Percentiles rank a stretch among this genome's conserved stretches.
These are phyloP conservation scores for Austrofundulus limnaeus DNA, from an alignment of 2,113 vertebrate genomes.

Conservation along the genomic window DNA sequence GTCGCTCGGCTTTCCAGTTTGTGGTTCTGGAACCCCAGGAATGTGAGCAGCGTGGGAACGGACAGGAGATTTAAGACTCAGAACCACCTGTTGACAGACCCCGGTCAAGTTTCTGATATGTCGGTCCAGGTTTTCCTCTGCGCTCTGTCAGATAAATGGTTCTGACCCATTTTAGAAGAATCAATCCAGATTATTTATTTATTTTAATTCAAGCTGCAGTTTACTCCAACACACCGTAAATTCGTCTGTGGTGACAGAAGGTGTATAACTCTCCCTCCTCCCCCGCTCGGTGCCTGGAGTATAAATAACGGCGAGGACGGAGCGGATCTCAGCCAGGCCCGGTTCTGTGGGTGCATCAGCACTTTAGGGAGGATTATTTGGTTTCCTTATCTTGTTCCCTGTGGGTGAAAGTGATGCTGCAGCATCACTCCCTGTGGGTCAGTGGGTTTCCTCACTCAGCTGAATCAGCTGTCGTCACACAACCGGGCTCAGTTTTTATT, in stretches of 20 bases:
- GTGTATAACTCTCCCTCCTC: slow-evolving; percentile 56
- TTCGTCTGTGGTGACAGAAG: slow-evolving; percentile 37
- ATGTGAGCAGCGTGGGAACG: slow-evolving; percentile 26
- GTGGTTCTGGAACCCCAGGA: slow-evolving; percentile 50
- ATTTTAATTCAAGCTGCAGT: slow-evolving; percentile 45
- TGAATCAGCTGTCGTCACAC: slow-evolving; percentile 1
- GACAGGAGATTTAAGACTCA: slow-evolving; percentile 47
- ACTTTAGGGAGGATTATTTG: slow-evolving; percentile 43
- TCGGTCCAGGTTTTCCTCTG: not conserved
- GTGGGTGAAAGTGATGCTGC: slow-evolving; percentile 22
- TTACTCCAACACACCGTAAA: no score
- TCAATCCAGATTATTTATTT: not conserved
- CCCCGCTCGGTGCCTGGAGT: slow-evolving; percentile 37
- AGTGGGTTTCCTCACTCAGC: slow-evolving; percentile 32
- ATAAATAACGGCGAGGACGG: slow-evolving; percentile 65
- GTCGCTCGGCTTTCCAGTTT: slow-evolving; percentile 69
- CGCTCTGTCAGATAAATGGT: not conserved
- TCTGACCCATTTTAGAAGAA: slow-evolving; percentile 1
- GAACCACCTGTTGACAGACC: slow-evolving; percentile 61
- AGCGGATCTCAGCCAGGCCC: slow-evolving; percentile 49
- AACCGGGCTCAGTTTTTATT: not conserved
- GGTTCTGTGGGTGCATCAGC: slow-evolving; percentile 44
- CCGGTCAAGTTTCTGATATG: slow-evolving; percentile 11
- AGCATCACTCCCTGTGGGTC: slow-evolving; percentile 35
- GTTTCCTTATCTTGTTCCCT: slow-evolving; percentile 27